Percentiles rank a stretch among this genome's conserved stretches.
phyloP scores from a whole-genome alignment of 1,140 invertebrate genomes.

The Chlorops oryzae region DNA sequence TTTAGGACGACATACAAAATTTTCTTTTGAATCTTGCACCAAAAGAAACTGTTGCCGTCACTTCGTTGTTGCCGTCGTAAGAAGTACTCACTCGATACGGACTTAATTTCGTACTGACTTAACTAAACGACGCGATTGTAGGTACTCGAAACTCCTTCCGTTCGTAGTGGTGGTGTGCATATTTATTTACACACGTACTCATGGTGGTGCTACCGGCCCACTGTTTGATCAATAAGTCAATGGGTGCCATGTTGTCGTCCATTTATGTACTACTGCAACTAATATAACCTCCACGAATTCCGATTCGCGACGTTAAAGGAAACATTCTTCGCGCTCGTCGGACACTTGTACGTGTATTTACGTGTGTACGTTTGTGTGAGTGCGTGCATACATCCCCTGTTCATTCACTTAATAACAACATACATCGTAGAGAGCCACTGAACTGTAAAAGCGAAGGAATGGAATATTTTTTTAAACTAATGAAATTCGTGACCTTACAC shows the following conservation, averaged over 20 bases:
- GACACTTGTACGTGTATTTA: background rate
- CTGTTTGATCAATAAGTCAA: background rate
- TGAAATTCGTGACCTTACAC: constrained; percentile 44
- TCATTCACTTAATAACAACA: background rate
- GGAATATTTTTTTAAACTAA: constrained; percentile 37
- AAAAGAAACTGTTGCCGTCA: constrained; percentile 45
- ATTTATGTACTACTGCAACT: constrained; percentile 2
- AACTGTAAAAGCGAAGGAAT: background rate
- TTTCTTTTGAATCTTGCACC: constrained; percentile 39
- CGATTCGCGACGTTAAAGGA: background rate
- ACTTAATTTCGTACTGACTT: constrained; percentile 35
- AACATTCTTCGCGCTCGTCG: background rate
- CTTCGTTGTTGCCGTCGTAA: too few relatives aligned
- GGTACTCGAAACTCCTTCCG: constrained; percentile 7
- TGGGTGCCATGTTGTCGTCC: constrained; percentile 7
- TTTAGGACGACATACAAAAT: constrained; percentile 32
- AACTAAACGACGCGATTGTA: constrained; percentile 18
- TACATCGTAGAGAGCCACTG: background rate
- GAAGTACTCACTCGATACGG: constrained; percentile 23
- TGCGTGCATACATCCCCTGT: background rate
- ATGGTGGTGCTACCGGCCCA: background rate
- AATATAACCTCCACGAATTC: background rate
- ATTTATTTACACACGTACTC: constrained; percentile 11
- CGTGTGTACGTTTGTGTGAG: background rate
- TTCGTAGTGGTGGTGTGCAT: constrained; percentile 13